Conservation (phyloP, 2,113 vertebrate genomes). For the Notarius quadriscutis region DNA sequence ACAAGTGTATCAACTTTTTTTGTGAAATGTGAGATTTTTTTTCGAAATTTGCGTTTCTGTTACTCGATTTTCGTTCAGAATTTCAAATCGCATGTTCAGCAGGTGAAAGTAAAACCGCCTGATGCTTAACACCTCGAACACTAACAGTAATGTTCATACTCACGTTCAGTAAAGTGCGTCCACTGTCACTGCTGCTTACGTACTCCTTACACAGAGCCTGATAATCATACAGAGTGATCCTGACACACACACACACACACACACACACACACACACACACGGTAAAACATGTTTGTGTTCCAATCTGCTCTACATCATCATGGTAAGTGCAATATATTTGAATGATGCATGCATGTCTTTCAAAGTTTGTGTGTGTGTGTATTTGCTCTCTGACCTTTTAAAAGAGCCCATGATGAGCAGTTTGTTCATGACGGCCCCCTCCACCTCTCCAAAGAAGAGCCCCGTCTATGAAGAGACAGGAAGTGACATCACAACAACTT, state of each 20-base stretch:
- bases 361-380: not conserved
- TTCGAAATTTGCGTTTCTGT: too few relatives aligned
- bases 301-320: not conserved
- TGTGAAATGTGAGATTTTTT: too few relatives aligned
- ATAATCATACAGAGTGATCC: slow-evolving; percentile 96
- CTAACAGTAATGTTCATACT: slow-evolving; percentile 64
- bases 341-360: not conserved
- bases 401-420: slow-evolving; percentile 96
- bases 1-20: too few relatives aligned
- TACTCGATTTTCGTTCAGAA: too few relatives aligned
- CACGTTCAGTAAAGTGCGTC: slow-evolving; percentile 85
- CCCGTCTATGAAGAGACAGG: slow-evolving; percentile 80
- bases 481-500: not conserved
- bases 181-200: slow-evolving; percentile 89
- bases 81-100: too few relatives aligned
- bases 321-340: not conserved
- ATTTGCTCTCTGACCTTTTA: slow-evolving; percentile 83
- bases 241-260: slow-evolving; percentile 61
- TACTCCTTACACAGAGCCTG: slow-evolving; percentile 93
- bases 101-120: too few relatives aligned
- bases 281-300: not conserved
- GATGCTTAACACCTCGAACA: too few relatives aligned
- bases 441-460: slow-evolving; percentile 93
- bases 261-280: slow-evolving; percentile 7
- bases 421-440: slow-evolving; percentile 97